Evolutionary conservation across 2,888 invertebrate genomes (phyloP).

Genomic region (Drosophila neonasuta): DNA sequence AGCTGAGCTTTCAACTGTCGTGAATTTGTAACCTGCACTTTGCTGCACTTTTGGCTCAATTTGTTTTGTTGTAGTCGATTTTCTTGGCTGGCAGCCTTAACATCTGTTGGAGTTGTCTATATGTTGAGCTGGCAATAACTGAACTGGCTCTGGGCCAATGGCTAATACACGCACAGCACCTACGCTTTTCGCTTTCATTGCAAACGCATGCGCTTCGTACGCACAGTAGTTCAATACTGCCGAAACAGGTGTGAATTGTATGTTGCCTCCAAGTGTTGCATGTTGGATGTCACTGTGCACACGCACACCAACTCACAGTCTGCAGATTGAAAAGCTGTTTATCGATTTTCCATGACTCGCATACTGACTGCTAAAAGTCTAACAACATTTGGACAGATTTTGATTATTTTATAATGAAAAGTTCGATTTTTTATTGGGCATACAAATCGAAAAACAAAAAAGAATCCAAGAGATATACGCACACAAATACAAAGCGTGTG

Average conservation of each 20-base stretch:
- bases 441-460: slow-evolving; percentile 33
- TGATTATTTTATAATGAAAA: slow-evolving; percentile 10
- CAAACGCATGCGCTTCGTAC: slow-evolving; percentile 59
- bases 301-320: slow-evolving; percentile 21
- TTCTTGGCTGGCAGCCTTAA: slow-evolving; percentile 49
- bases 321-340: slow-evolving; percentile 45
- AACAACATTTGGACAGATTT: slow-evolving; percentile 17
- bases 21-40: slow-evolving; percentile 10
- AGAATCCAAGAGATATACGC: slow-evolving; percentile 18
- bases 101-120: slow-evolving; percentile 74
- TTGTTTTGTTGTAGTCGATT: slow-evolving; percentile 36
- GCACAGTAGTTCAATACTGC: slow-evolving; percentile 42
- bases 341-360: slow-evolving; percentile 62
- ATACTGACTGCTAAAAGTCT: slow-evolving; percentile 44
- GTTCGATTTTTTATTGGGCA: slow-evolving; percentile 24
- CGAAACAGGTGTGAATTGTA: slow-evolving; percentile 11
- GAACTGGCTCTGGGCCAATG: slow-evolving; percentile 58
- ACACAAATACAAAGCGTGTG: background rate
- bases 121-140: slow-evolving; percentile 71
- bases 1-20: background rate
- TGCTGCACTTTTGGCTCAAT: slow-evolving; percentile 9
- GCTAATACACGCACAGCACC: slow-evolving; percentile 55
- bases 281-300: slow-evolving; percentile 44
- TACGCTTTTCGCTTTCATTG: slow-evolving; percentile 70
- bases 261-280: background rate